These are phyloP conservation scores for Morus bassanus DNA, from an alignment of 2,797 vertebrate genomes.

Conservation along the genomic window DNA sequence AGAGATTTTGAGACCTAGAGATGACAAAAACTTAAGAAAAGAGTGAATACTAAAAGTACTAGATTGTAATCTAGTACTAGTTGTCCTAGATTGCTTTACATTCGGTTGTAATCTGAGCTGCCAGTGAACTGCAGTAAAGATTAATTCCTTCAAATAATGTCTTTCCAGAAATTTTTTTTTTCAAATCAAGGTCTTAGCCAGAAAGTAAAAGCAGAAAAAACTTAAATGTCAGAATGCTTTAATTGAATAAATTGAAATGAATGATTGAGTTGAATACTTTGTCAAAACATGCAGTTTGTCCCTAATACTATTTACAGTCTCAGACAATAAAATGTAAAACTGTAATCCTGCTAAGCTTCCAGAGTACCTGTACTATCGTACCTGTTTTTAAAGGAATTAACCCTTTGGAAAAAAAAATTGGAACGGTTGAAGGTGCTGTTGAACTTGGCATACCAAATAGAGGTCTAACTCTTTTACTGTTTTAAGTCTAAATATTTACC, in stretches of 20 bases:
- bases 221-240: background rate
- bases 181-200: background rate
- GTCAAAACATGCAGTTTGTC: background rate
- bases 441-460: background rate
- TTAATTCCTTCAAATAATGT: background rate
- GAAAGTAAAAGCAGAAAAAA: background rate
- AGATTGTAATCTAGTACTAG: background rate
- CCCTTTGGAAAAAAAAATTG: background rate
- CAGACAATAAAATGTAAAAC: background rate
- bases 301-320: background rate
- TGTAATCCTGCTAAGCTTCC: background rate
- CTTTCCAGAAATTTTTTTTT: background rate
- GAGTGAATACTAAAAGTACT: background rate
- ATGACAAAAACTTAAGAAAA: background rate
- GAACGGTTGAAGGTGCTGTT: background rate
- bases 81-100: background rate
- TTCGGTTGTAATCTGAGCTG: background rate
- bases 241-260: background rate
- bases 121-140: background rate
- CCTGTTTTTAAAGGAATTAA: background rate
- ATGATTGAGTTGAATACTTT: background rate
- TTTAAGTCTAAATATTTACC: constrained; percentile 18
- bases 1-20: background rate
- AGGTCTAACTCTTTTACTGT: background rate
- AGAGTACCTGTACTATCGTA: background rate